Evolutionary conservation across 2,797 vertebrate species (phyloP), one percentile per base, ranked within the genome.

Genomic region (Hyperoplus immaculatus): DNA sequence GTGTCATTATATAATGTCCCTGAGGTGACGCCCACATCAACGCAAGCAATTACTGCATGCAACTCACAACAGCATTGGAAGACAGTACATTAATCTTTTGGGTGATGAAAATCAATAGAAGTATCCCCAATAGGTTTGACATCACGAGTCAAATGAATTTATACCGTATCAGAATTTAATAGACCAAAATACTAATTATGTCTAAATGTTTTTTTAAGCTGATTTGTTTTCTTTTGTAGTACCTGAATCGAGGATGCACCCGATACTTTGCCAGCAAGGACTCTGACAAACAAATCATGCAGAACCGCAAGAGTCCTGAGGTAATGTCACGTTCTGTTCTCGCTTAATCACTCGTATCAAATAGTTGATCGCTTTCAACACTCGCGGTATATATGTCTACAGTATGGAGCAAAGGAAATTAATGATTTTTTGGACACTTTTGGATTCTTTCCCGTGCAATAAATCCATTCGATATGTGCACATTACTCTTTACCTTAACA

Each of bases 231-330:
- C 87, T 84, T 58, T 12, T 88, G 13, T 87, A 99, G 98, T 99
- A 99, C 91, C 94, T 99, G 93, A 99, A 97, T 92, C 95, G 98
- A 84, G 98, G 98, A 80, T 99, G 98, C 87, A 99, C 98, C 83
- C 95, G 95, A 77, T 99, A 97, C 91, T 99, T 99, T 45, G 97
- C 98, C 85, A 97, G 93, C 84, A 97, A 97, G 90, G 97, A 98
- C 76, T 97, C 97, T 0, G 97, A 99, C 92, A 98, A 97, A 87
- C 97, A 97, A 92, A 99, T 99, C 91, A 94, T 96, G 87, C 97
- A 98, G 81, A 99, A 99, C 88, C 96, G 98, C 85, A 99, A 97
- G 94, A 99, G 97, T 93, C 93, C 96, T 61, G 97, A 99, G 98
- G 98, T 99, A 97, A 63, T 56, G 67, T 74, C 38, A 21, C 8